phyloP scores from a whole-genome alignment of 2,113 vertebrate species.

The Malurus elegans region DNA sequence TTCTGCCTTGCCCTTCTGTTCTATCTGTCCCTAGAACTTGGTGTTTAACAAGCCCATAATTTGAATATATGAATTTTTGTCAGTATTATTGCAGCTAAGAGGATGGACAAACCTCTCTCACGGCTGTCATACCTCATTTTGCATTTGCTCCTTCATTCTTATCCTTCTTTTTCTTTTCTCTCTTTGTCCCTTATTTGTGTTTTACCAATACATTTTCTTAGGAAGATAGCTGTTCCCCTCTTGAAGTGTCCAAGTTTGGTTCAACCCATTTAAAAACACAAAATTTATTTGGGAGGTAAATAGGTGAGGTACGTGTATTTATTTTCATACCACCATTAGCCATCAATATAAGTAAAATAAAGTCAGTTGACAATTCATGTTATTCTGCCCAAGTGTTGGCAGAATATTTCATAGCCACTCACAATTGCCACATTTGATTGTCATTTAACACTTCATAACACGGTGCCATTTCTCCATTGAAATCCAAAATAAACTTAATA shows the following conservation, averaged over 20 bases:
- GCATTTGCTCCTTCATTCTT: not conserved
- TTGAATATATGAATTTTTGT: not conserved
- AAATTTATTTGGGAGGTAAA: not conserved
- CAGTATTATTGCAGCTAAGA: not conserved
- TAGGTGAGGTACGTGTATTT: not conserved
- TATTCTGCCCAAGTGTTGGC: not conserved
- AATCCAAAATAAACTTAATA: not conserved
- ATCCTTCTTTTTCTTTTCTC: not conserved
- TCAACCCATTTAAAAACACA: not conserved
- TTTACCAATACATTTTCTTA: not conserved
- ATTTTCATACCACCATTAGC: not conserved
- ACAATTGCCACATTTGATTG: not conserved
- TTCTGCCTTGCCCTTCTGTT: not conserved
- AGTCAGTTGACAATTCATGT: not conserved
- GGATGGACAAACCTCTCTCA: not conserved
- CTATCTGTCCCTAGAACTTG: not conserved
- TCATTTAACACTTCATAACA: not conserved
- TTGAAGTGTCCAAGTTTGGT: not conserved
- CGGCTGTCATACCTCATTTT: not conserved
- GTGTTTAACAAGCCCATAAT: not conserved
- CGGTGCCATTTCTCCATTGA: not conserved
- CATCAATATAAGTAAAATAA: not conserved
- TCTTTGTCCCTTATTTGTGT: not conserved
- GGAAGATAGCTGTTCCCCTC: not conserved
- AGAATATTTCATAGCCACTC: not conserved